Evolutionary conservation across 2,797 vertebrate genomes (phyloP), one percentile per base, ranked within the genome.

Genomic region (Eospalax fontanierii): DNA sequence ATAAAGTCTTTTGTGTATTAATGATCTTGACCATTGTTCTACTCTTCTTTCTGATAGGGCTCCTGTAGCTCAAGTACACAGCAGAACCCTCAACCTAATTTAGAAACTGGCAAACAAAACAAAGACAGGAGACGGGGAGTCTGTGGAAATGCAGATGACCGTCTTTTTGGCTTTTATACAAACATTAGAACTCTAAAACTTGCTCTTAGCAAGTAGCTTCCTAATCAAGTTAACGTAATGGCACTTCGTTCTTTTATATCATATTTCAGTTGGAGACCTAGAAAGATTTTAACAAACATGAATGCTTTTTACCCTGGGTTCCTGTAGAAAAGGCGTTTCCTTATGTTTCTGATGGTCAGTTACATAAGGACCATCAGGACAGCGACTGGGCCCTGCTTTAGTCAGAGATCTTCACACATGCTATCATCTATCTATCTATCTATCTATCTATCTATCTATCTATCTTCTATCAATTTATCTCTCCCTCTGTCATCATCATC

Each of bases 121-220:
- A 95, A 89, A 93, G 54, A 83, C 40, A 95, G 94, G 91, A 95
- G 97, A 65, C 97, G 93, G 61, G 19, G n/a, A 94, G 96, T 97
- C 95, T 97, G 89, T 22, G 16, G 28, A 71, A 90, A 46, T 84
- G 57, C 2, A 87, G 59, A 70, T 83, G 91, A 94, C 79, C 50
- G 71, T 92, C 84, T 80, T 88, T 97, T 90, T 82, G 76, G 94
- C 66, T 88, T 91, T 96, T 94, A 94, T 90, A 96, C 94, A 95
- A 91, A 94, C 0, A 6, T 78, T 95, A 95, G 91, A 94, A 85
- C 87, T 93, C 68, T 96, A 86, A 94, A 94, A 95, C 83, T 95
- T 97, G 92, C 93, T 94, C 66, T 97, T 75, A 96, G 89, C 43
- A 92, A 95, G 91, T 92, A 94, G 92, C 89, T 97, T 95, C 74